Conservation (phyloP, 2,888 invertebrate genomes). For the Dichetophora obliterata region DNA sequence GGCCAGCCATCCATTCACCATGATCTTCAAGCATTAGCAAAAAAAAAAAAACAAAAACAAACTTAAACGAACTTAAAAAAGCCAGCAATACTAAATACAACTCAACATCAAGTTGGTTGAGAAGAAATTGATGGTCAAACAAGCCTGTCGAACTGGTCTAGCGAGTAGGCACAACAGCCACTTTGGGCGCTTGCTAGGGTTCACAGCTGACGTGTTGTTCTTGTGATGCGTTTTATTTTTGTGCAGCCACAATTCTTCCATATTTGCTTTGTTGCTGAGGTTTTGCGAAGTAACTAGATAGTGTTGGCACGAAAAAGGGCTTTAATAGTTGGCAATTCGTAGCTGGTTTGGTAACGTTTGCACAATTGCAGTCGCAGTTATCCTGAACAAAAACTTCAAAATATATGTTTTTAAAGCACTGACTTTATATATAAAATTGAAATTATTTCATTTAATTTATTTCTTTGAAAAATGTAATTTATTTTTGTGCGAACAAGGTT, state of each 20-base stretch:
- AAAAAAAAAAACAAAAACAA: background rate
- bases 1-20: constrained; percentile 53
- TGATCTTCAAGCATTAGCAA: constrained; percentile 55
- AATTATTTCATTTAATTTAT: too few species aligned
- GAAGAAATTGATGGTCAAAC: constrained; percentile 24
- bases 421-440: too few species aligned
- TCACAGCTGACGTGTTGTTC: background rate
- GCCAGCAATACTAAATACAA: constrained; percentile 5
- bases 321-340: too few species aligned
- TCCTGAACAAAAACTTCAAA: too few species aligned
- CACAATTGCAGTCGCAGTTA: too few species aligned
- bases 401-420: too few species aligned
- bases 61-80: background rate
- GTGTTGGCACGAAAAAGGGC: too few species aligned
- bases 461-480: too few species aligned
- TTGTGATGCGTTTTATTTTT: background rate
- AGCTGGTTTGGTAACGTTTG: too few species aligned
- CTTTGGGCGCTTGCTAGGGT: background rate
- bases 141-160: constrained; percentile 22
- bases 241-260: background rate
- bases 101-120: background rate
- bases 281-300: too few species aligned
- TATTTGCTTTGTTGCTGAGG: background rate
- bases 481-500: too few species aligned
- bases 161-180: background rate